Evolutionary conservation across 2,113 vertebrate species (phyloP).

Genomic region (Craseonycteris thonglongyai): DNA sequence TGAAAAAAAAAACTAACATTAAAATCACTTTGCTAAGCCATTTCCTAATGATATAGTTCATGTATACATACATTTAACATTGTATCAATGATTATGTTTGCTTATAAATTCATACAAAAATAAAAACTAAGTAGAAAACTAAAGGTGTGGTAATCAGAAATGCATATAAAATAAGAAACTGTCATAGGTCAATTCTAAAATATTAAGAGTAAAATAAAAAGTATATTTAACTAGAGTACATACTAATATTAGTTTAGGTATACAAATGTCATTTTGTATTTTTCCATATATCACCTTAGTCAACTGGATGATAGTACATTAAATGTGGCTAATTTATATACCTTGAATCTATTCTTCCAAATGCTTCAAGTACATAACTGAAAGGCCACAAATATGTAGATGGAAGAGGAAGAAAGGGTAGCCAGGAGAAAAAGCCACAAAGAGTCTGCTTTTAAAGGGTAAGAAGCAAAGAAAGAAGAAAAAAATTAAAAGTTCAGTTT

Average conservation of each 20-base stretch:
- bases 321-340: neutral
- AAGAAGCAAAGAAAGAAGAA: neutral
- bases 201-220: neutral
- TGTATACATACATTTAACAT: neutral
- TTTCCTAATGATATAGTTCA: neutral
- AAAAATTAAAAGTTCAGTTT: neutral
- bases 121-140: neutral
- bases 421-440: neutral
- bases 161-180: neutral
- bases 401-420: neutral
- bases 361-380: neutral
- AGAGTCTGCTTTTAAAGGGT: neutral
- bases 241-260: neutral
- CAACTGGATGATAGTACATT: neutral
- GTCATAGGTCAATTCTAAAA: neutral
- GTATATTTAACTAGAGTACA: neutral
- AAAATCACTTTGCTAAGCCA: neutral
- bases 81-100: neutral
- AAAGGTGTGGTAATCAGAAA: neutral
- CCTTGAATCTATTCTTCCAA: neutral
- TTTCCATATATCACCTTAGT: neutral
- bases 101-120: neutral
- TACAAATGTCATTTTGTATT: neutral
- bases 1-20: slow-evolving; percentile 9
- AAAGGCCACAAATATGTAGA: neutral